phyloP scores from a whole-genome alignment of 64 coral and sea anemone species.

The Montipora capricornis region DNA sequence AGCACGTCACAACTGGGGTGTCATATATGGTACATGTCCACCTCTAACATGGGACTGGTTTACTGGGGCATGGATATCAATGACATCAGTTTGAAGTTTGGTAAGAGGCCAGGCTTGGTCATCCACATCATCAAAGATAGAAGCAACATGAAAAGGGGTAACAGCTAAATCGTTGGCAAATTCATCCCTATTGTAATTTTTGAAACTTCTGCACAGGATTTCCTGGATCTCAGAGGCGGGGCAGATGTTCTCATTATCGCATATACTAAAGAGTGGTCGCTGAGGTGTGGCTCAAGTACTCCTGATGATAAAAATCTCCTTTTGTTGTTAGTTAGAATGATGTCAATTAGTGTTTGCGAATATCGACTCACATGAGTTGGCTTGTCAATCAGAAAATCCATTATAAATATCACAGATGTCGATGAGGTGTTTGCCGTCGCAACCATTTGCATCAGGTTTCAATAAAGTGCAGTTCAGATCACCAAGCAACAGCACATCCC shows the following conservation, averaged over 20 bases:
- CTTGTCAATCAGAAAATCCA: conserved; percentile 35
- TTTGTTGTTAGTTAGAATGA: conserved; percentile 22
- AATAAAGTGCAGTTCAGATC: conserved; percentile 47
- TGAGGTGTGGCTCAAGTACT: conserved; percentile 31
- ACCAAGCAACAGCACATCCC: conserved; percentile 42
- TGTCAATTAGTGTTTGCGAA: background rate
- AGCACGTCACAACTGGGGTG: conserved; percentile 3
- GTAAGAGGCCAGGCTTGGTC: conserved; percentile 34
- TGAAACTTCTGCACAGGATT: conserved; percentile 23
- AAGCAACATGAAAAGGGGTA: conserved; percentile 45
- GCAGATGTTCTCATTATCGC: conserved; percentile 22
- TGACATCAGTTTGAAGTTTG: conserved; percentile 18
- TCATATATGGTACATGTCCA: conserved; percentile 40
- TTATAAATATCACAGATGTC: conserved; percentile 52
- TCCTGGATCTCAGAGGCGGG: conserved; percentile 35
- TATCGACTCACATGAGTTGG: conserved; percentile 13
- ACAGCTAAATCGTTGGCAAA: conserved; percentile 20
- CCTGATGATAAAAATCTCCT: conserved; percentile 48
- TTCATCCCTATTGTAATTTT: conserved; percentile 19
- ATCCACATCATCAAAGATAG: conserved; percentile 31
- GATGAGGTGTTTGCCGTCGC: conserved; percentile 13
- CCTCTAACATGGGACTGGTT: conserved; percentile 40
- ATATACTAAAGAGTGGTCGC: conserved; percentile 28
- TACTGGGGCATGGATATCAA: conserved; percentile 45
- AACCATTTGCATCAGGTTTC: conserved; percentile 43